Evolutionary conservation across 30 jellyfish, hydroid and myxozoan species (phyloP), one percentile per base, ranked within the genome.

Genomic region (Hydra vulgaris): DNA sequence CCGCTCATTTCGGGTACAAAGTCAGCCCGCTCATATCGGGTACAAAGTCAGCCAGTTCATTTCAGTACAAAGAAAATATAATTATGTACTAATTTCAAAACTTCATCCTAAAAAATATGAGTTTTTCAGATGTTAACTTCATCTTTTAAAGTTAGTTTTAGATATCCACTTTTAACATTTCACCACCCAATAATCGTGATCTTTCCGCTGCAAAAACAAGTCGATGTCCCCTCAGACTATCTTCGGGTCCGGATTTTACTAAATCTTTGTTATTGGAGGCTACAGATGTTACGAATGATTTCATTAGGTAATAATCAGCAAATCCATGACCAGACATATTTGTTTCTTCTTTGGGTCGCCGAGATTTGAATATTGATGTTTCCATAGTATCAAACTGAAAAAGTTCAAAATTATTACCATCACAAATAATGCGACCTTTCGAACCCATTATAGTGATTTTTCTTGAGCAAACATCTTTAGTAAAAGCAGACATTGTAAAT

Each of bases 271-370:
- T 88, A 18, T 85, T 75, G 7, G 23, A 15, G 15, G 97, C 95
- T 22, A 90, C 97, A 0, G 97, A 94, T 54, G 71, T 82, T 0
- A 85, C 97, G 78, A 90, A 90, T 1, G 97, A 85, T 27, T 82
- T 85, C 95, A 90, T 90, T 56, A 90, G 86, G 25, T 85, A 79
- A 72, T 85, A 90, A 79, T 90, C 97, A 0, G 91, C 97, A 79
- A 81, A 86, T 24, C 97, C 97, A 75, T 90, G 95, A 18, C 92
- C 95, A 15, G 67, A 0, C 97, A 90, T 90, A 18, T 77, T 27
- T 15, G 97, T 90, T 26, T n/a, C 0, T 70, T 76, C 89, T 18
- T 23, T n/a, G 56, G 97, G 94, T 26, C 74, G 52, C 70, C 68
- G 20, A 15, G 74, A 61, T 22, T n/a, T 21, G 26, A 83, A 66